A percentile compares a stretch with the other conserved stretches of the same genome.
These are phyloP conservation scores for Anabacerthia variegaticeps DNA, from an alignment of 2,797 vertebrate species.

Conservation along the genomic window DNA sequence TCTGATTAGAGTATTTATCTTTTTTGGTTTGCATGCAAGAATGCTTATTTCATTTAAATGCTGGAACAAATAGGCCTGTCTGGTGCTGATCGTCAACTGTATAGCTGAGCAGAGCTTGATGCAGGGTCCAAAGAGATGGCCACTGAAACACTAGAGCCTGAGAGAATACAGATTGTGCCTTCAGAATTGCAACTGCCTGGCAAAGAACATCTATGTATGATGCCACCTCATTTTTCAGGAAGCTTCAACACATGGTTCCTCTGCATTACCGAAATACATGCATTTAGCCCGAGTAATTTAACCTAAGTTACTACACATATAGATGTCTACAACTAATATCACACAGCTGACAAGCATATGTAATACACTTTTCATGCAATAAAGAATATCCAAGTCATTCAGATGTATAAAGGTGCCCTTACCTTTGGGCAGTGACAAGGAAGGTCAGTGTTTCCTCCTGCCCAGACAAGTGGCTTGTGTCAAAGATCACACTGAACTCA, in stretches of 20 bases:
- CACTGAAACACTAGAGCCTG: background rate
- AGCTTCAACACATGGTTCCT: background rate
- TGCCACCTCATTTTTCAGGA: background rate
- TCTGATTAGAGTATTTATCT: slow-evolving; percentile 5
- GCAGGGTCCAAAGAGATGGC: background rate
- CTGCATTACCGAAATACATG: background rate
- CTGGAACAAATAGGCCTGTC: slow-evolving; percentile 2
- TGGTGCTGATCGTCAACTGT: background rate
- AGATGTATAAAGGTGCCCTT: background rate
- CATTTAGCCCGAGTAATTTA: background rate
- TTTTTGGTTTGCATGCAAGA: slow-evolving; percentile 13
- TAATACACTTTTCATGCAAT: background rate
- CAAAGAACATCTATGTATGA: background rate
- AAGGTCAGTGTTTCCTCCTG: slow-evolving; percentile 89
- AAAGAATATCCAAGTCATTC: background rate
- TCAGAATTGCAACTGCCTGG: background rate
- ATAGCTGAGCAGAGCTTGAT: background rate
- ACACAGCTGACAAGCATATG: background rate
- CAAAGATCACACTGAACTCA: slow-evolving; percentile 94
- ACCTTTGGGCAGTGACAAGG: slow-evolving; percentile 92
- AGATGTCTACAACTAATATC: background rate
- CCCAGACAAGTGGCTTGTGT: slow-evolving; percentile 92
- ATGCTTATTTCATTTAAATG: background rate
- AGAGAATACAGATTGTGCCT: background rate
- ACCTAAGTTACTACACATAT: background rate